phyloP scores from a whole-genome alignment of 1,140 invertebrate species.

The Lordiphosa collinella region DNA sequence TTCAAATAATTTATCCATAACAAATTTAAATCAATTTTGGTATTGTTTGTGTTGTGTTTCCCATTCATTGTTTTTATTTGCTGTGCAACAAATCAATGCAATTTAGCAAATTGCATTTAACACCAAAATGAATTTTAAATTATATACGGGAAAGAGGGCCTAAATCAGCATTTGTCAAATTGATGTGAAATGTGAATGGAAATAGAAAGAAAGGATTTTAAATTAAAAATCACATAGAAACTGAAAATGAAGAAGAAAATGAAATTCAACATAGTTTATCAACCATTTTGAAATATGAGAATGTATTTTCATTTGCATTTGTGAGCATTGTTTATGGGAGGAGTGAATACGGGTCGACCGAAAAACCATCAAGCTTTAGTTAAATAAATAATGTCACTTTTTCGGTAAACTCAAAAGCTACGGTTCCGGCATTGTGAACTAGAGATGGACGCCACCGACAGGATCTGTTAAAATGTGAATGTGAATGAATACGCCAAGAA shows the following conservation, averaged over 20 bases:
- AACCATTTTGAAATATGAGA: constrained; percentile 26
- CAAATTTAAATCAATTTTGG: constrained; percentile 42
- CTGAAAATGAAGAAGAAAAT: no score
- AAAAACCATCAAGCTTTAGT: no score
- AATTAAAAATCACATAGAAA: no score
- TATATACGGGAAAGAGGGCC: not conserved
- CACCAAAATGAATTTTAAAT: constrained; percentile 54
- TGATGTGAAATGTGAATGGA: constrained; percentile 10
- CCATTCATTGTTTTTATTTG: constrained; percentile 21
- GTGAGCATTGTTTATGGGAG: constrained; percentile 4
- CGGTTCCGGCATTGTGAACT: no score
- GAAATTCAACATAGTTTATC: constrained; percentile 27
- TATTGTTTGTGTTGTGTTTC: constrained; percentile 20
- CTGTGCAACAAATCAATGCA: constrained; percentile 51
- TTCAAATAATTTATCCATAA: constrained; percentile 29
- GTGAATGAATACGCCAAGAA: no score
- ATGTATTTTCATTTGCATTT: constrained; percentile 35
- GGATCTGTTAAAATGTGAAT: no score
- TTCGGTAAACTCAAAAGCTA: no score
- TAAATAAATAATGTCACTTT: no score
- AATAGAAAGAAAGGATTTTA: not conserved
- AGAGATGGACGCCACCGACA: no score
- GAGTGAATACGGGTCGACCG: no score
- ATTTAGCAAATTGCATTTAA: constrained; percentile 70
- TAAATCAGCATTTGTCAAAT: constrained; percentile 25